Evolutionary conservation across 53 echinoderm and acorn worm genomes (phyloP).

Genomic region (Pentamera pediparva): DNA sequence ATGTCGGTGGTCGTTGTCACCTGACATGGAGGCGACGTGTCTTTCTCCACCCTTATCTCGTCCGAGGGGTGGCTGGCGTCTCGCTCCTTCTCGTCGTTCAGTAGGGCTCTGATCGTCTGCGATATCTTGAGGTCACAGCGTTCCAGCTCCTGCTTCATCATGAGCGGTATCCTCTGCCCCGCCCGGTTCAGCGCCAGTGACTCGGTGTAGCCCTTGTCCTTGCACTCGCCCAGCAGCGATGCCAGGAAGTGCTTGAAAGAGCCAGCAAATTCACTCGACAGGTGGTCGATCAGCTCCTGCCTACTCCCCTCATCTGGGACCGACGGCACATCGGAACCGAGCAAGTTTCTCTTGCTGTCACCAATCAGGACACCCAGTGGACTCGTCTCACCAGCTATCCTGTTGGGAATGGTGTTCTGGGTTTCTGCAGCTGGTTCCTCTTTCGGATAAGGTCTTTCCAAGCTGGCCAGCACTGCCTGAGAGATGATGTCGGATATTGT

Average conservation of each 20-base stretch:
- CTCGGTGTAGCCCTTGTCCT: constrained; percentile 5
- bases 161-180: constrained; percentile 2
- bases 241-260: constrained; percentile 14
- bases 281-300: constrained; percentile 4
- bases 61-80: background rate
- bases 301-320: constrained; percentile 7
- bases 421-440: background rate
- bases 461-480: constrained; percentile 12
- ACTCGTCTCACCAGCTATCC: background rate
- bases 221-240: constrained; percentile 19
- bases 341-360: background rate
- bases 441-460: constrained; percentile 1
- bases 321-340: background rate
- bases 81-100: constrained; percentile 1
- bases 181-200: constrained; percentile 9
- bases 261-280: constrained; percentile 8
- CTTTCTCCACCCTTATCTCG: background rate
- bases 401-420: background rate
- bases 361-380: background rate
- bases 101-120: constrained; percentile 15
- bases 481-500: constrained; percentile 27
- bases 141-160: constrained; percentile 23
- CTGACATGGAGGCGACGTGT: constrained; percentile 41
- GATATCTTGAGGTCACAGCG: constrained; percentile 22
- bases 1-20: constrained; percentile 26